Evolutionary conservation across 2,797 vertebrate genomes (phyloP), one percentile per base, ranked within the genome.

Genomic region (Falco peregrinus): DNA sequence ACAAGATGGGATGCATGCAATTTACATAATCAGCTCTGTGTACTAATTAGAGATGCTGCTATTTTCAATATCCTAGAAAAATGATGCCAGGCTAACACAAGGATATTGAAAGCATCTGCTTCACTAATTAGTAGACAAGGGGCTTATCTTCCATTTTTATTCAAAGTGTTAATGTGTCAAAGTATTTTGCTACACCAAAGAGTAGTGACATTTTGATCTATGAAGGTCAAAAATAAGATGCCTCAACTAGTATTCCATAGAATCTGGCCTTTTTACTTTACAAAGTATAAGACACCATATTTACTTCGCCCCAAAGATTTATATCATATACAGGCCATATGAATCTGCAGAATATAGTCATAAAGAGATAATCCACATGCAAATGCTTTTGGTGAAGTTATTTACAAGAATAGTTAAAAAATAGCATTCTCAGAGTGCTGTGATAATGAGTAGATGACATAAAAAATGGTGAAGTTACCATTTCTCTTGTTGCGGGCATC

Each of bases 21-120:
- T 94, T 92, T 93, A 84, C 90, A 82, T 96, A 92, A 96, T 96
- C 91, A 95, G 91, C 86, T 90, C 77, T 76, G 80, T 80, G 84
- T 90, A 82, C 75, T 96, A 96, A 96, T 96, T 96, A 95, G 84
- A 91, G 67, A 51, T 94, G 8, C 43, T 0, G 1, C 48, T 90
- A 77, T 88, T 92, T 93, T 80, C 84, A 87, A 63, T 92, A 83
- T 74, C 90, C 51, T 63, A 82, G 84, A 47, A 94, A 94, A 96
- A 87, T 5, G 4, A 87, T 91, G 57, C 84, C 71, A 69, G 75
- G 50, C 71, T 93, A 93, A 89, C 75, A 83, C 75, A 89, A 85
- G 54, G 47, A 83, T 87, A 89, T 93, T 75, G 94, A 91, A 85
- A 96, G 51, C 93, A 94, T 92, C 75, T 94, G 82, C 79, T 95